These are phyloP conservation scores for Agonopterix heracliana DNA, from an alignment of 2,888 invertebrate species.

Conservation along the genomic window DNA sequence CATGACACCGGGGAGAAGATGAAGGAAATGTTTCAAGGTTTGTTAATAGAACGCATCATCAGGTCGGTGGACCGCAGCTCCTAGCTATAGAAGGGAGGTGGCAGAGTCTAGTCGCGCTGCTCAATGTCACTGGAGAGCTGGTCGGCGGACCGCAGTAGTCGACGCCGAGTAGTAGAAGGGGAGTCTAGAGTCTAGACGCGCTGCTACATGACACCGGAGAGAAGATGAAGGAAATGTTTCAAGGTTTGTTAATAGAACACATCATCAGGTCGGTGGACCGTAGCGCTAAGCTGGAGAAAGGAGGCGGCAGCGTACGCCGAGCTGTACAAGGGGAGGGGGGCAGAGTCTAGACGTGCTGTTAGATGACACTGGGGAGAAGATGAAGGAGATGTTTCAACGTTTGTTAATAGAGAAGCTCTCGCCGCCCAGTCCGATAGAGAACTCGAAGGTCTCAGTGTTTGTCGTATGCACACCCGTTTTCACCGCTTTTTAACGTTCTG, in stretches of 20 bases:
- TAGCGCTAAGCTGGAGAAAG: constrained; percentile 39
- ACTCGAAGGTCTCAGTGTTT: constrained; percentile 26
- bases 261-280: constrained; percentile 38
- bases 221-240: constrained; percentile 88
- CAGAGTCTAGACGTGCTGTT: constrained; percentile 86
- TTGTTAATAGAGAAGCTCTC: constrained; percentile 54
- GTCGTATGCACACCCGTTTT: too few relatives aligned
- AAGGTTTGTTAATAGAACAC: constrained; percentile 69
- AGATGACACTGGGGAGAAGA: constrained; percentile 85
- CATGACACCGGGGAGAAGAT: constrained; percentile 87
- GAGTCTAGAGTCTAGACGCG: constrained; percentile 84
- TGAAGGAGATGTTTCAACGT: constrained; percentile 87
- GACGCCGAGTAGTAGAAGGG: constrained; percentile 33
- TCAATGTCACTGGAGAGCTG: constrained; percentile 83
- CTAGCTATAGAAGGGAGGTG: constrained; percentile 52
- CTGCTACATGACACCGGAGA: constrained; percentile 86
- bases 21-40: constrained; percentile 88
- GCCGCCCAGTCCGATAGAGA: constrained; percentile 49
- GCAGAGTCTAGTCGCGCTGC: constrained; percentile 85
- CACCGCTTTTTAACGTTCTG: too few relatives aligned
- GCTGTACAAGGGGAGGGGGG: constrained; percentile 63
- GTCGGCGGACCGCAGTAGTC: constrained; percentile 25
- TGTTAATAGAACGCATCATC: constrained; percentile 55
- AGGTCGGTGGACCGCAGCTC: constrained; percentile 44
- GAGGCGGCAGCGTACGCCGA: constrained; percentile 50